A percentile compares a stretch with the other conserved stretches of the same genome.
Evolutionary conservation across 2,797 vertebrate species (phyloP).

Genomic region (Rhadinocentrus ornatus): DNA sequence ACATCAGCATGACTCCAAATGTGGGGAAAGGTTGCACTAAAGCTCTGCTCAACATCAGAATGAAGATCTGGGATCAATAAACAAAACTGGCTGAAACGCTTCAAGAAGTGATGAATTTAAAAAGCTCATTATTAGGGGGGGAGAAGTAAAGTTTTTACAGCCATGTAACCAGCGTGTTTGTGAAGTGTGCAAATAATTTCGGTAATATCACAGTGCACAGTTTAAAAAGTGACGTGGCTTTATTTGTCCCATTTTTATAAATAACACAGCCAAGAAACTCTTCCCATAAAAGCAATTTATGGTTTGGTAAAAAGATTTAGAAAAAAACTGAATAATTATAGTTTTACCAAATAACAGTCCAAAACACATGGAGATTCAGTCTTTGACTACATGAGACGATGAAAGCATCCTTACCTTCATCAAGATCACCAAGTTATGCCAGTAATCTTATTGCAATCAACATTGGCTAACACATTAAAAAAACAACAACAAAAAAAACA

Average conservation of each 20-base stretch:
- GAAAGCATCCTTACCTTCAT: too few species aligned
- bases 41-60: not conserved
- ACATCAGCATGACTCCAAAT: slow-evolving; percentile 17
- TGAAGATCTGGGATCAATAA: not conserved
- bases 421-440: too few species aligned
- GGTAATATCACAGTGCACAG: not conserved
- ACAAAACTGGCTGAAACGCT: not conserved
- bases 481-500: too few species aligned
- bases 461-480: too few species aligned
- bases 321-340: too few species aligned
- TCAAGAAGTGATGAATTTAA: not conserved
- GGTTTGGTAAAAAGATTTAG: not conserved
- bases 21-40: slow-evolving; percentile 8
- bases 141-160: not conserved
- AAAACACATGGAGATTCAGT: not conserved
- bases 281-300: not conserved
- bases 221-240: not conserved
- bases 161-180: not conserved
- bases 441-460: too few species aligned
- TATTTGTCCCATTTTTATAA: not conserved
- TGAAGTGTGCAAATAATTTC: slow-evolving; percentile 3
- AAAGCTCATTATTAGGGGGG: not conserved
- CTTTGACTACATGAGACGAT: not conserved
- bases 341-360: too few species aligned
- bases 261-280: not conserved